A percentile compares a stretch with the other conserved stretches of the same genome.
Evolutionary conservation across 2,113 vertebrate genomes (phyloP).

Genomic region (Tragelaphus buxtoni): DNA sequence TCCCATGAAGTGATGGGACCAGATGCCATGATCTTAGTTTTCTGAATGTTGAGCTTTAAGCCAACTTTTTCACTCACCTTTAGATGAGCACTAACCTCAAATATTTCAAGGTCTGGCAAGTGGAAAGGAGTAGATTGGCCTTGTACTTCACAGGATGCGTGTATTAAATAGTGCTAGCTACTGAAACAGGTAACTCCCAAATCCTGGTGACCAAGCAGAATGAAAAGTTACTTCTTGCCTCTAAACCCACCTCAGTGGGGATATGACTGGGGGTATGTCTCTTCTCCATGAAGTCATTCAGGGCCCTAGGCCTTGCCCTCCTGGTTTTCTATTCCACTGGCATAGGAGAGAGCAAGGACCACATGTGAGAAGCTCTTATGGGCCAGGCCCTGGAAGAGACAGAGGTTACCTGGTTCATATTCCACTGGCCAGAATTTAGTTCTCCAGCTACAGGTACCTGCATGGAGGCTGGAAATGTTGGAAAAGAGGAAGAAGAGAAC

Average conservation of each 20-base stretch:
- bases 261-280: neutral
- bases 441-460: neutral
- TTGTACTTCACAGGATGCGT: neutral
- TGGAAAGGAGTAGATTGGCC: neutral
- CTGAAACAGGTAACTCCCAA: neutral
- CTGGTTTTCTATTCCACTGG: neutral
- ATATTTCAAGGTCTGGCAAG: neutral
- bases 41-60: too few relatives aligned
- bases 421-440: neutral
- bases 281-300: neutral
- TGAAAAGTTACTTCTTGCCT: neutral
- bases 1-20: too few relatives aligned
- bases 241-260: neutral
- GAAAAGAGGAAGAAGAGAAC: neutral
- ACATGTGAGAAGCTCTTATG: neutral
- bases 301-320: neutral
- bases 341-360: neutral
- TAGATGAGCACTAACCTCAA: neutral
- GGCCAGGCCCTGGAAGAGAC: neutral
- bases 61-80: neutral
- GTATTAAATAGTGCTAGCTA: neutral
- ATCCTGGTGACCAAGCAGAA: neutral
- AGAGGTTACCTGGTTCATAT: neutral
- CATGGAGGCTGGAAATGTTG: neutral
- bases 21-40: too few relatives aligned